Base-by-base conservation (phyloP, 1,140 invertebrate species). In the Heliconius nattereri region DNA sequence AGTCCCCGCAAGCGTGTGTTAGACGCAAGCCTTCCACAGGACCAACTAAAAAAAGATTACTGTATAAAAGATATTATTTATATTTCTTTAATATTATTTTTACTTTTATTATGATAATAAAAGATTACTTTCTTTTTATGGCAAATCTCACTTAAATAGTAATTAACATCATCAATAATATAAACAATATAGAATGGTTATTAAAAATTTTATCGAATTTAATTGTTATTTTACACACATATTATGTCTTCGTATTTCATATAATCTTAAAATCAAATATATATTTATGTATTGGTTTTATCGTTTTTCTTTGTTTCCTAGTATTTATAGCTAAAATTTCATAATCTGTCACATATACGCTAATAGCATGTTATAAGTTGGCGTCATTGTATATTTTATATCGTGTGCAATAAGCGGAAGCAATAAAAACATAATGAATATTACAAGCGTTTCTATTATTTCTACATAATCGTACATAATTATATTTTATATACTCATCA, bases 401-500 rank as follows among this genome's bases (percentile, higher is more conserved):
- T 45, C 3, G 54, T 74, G 45, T 19, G 74, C 60, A 76, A 76
- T 76, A 76, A 66, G 23, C 74, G 74, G 74, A 76, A 37, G 60
- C 57, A 40, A 76, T 76, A 76, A 66, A 76, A 76, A 76, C 45
- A 66, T 70, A 35, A 66, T 66, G 40, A 66, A 76, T 66, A 40
- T 45, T 37, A 66, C 60, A 66, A 66, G 60, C 60, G 60, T 75
- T 26, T 72, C 20, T 75, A 75, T 75, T 57, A 52, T 35, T 75
- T 60, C 52, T 57, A 60, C 45, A 52, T 54, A 35, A 75, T 66
- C 40, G 66, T 75, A 23, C 40, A 54, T 26, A 66, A 66, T 66
- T 26, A 66, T 66, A 66, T 26, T 26, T 66, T 40, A 75, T 29
- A 8, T 66, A 66, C 23, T 66, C 60, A 66, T 66, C 60, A 66